A percentile compares a stretch with the other conserved stretches of the same genome.
phyloP scores from a whole-genome alignment of 2,113 vertebrate species.

The Paracanthobrama guichenoti region DNA sequence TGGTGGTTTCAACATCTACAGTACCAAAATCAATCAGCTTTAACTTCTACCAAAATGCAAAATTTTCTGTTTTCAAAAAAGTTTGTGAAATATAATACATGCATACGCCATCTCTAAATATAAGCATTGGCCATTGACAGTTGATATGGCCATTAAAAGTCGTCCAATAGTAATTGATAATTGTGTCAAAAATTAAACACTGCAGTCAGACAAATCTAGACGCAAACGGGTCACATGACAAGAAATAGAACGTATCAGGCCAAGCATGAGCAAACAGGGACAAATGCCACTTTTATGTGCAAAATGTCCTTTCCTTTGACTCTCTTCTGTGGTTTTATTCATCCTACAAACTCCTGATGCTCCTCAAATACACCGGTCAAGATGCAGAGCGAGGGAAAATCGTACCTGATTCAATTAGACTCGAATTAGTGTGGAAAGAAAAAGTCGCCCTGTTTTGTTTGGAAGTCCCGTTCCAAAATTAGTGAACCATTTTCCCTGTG shows the following conservation, averaged over 20 bases:
- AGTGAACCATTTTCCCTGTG: slow-evolving; percentile 72
- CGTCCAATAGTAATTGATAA: not conserved
- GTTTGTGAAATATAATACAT: not conserved
- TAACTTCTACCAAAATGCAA: not conserved
- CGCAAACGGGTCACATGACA: not conserved
- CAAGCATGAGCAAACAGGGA: not conserved
- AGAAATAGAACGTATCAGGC: not conserved
- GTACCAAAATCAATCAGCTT: not conserved
- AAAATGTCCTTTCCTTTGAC: not conserved
- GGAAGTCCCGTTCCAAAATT: slow-evolving; percentile 63
- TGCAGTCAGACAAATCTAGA: not conserved
- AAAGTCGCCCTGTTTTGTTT: slow-evolving; percentile 58
- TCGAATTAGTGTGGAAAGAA: slow-evolving; percentile 48
- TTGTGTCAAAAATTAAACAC: not conserved
- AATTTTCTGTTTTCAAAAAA: not conserved
- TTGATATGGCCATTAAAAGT: no score
- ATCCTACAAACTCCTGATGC: not conserved
- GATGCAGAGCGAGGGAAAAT: not conserved
- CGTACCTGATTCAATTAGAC: slow-evolving; percentile 37
- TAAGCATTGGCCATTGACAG: not conserved
- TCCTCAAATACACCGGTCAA: not conserved
- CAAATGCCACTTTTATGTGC: not conserved
- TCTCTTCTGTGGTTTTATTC: not conserved
- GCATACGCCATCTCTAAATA: not conserved
- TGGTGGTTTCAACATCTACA: not conserved